Conservation (phyloP, 1,140 invertebrate genomes). For the Tachypleus tridentatus region DNA sequence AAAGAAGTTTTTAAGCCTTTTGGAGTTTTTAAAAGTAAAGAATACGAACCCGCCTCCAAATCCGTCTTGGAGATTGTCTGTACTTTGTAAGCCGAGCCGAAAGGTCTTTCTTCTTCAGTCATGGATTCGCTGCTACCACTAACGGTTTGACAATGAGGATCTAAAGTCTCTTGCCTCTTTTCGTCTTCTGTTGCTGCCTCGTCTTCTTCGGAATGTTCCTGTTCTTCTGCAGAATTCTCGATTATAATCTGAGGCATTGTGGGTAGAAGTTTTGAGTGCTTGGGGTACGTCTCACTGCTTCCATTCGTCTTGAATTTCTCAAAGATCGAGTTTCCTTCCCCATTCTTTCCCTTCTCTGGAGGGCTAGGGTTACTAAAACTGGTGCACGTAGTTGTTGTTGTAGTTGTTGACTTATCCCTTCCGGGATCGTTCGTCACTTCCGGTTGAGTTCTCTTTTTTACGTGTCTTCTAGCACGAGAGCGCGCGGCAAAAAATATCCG, state of each 20-base stretch:
- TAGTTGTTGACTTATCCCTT: conserved; percentile 24
- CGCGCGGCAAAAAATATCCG: conserved; percentile 95
- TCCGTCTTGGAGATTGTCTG: neutral
- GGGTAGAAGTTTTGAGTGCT: neutral
- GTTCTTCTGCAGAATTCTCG: conserved; percentile 4
- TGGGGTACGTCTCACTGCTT: conserved; percentile 9
- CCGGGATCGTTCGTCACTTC: conserved; percentile 17
- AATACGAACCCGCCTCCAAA: neutral
- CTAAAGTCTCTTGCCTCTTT: neutral
- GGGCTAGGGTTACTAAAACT: conserved; percentile 29
- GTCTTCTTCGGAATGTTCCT: conserved; percentile 4
- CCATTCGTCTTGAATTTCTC: conserved; percentile 8
- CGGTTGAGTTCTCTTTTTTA: conserved; percentile 12
- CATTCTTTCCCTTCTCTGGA: conserved; percentile 18
- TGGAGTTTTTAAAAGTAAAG: conserved; percentile 17
- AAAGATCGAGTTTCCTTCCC: conserved; percentile 4
- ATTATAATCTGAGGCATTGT: conserved; percentile 13
- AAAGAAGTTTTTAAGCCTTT: conserved; percentile 21
- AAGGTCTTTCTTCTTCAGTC: conserved; percentile 1
- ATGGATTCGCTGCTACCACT: neutral
- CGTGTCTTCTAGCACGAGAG: conserved; percentile 56
- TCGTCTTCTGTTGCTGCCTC: conserved; percentile 1
- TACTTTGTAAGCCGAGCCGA: neutral
- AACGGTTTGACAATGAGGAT: conserved; percentile 1
- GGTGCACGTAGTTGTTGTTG: conserved; percentile 23